phyloP scores from a whole-genome alignment of 2,888 invertebrate genomes.

The Chironomus riparius region DNA sequence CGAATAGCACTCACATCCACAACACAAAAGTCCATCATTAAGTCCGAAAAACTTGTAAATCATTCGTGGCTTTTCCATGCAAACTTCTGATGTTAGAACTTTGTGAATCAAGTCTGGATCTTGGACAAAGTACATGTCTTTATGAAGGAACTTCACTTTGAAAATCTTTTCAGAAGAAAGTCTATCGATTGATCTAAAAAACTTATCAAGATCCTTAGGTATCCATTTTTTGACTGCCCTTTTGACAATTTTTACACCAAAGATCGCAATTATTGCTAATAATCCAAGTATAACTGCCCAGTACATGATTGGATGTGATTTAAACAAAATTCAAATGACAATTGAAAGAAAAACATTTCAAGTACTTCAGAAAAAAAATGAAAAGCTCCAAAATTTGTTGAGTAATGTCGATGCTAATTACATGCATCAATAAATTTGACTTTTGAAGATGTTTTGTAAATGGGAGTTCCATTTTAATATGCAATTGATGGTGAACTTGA shows the following conservation, averaged over 20 bases:
- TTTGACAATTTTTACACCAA: neutral
- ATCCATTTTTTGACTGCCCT: neutral
- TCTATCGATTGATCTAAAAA: neutral
- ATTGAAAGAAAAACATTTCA: neutral
- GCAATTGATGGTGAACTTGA: neutral
- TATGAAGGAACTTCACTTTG: neutral
- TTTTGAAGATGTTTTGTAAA: neutral
- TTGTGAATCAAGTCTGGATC: constrained; percentile 1
- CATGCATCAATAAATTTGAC: neutral
- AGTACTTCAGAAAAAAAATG: neutral
- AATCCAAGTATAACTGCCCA: neutral
- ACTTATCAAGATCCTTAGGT: neutral
- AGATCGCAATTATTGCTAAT: neutral
- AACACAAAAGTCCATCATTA: neutral
- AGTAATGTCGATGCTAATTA: neutral
- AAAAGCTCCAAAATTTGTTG: neutral
- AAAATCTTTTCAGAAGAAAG: neutral
- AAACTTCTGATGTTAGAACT: neutral
- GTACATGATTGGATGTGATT: neutral
- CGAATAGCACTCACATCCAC: neutral
- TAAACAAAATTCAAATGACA: neutral
- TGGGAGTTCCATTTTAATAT: neutral
- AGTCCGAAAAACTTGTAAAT: constrained; percentile 2
- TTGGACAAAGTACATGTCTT: neutral
- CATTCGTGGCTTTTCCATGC: neutral